phyloP scores from a whole-genome alignment of 2,888 invertebrate species.

The Conistra vaccinii region DNA sequence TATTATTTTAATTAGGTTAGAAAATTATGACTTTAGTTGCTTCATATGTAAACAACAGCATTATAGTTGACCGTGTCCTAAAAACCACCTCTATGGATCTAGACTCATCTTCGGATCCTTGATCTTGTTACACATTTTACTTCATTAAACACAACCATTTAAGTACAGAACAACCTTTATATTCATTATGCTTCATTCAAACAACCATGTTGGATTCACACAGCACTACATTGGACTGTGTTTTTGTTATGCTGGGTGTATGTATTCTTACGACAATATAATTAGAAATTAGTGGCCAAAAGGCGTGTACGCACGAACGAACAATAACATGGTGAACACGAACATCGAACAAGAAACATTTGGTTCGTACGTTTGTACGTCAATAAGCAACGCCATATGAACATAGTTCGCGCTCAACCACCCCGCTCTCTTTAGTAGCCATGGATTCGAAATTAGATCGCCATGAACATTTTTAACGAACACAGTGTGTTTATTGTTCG shows the following conservation, averaged over 20 bases:
- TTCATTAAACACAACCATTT: slow-evolving; percentile 33
- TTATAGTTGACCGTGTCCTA: slow-evolving; percentile 6
- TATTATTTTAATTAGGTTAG: too few species aligned
- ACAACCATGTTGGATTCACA: neutral
- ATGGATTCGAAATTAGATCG: too few species aligned
- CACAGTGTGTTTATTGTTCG: too few species aligned
- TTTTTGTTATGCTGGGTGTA: neutral
- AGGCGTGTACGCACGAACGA: too few species aligned
- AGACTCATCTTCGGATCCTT: slow-evolving; percentile 21
- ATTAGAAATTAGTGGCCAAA: neutral
- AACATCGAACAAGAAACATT: too few species aligned
- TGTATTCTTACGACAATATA: neutral
- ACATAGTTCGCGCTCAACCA: too few species aligned
- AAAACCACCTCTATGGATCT: neutral
- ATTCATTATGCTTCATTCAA: neutral
- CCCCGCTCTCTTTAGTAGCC: too few species aligned
- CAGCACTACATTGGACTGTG: neutral
- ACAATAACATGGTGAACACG: too few species aligned
- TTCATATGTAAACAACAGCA: neutral
- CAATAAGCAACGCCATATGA: too few species aligned
- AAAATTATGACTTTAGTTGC: neutral
- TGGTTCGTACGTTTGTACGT: too few species aligned
- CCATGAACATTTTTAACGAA: too few species aligned
- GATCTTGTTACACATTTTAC: slow-evolving; percentile 56
- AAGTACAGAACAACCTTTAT: slow-evolving; percentile 16